Percentiles rank a stretch among this genome's conserved stretches.
These are phyloP conservation scores for Gobius niger DNA, from an alignment of 2,113 vertebrate species.

Conservation along the genomic window DNA sequence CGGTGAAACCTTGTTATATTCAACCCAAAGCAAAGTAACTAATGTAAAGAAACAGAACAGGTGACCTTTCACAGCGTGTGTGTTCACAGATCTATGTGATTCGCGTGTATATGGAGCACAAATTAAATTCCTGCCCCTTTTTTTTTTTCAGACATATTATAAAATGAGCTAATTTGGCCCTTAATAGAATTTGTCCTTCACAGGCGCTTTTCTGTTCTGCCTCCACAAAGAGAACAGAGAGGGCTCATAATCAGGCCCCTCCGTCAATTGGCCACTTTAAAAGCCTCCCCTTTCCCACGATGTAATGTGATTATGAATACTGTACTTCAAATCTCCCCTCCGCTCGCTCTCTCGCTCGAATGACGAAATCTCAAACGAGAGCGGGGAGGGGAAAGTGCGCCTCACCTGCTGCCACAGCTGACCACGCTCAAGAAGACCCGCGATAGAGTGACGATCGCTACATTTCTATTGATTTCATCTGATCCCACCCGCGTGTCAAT, in stretches of 20 bases:
- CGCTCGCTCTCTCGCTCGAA: slow-evolving; percentile 56
- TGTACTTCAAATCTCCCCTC: slow-evolving; percentile 78
- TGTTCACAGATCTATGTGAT: slow-evolving; percentile 10
- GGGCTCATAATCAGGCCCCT: slow-evolving; percentile 75
- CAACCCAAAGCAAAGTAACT: neutral
- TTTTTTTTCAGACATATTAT: slow-evolving; percentile 79
- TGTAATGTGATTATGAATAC: slow-evolving; percentile 82
- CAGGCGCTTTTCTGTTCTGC: slow-evolving; percentile 59
- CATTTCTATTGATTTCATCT: slow-evolving; percentile 68
- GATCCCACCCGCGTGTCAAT: slow-evolving; percentile 62
- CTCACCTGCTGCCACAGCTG: slow-evolving; percentile 66
- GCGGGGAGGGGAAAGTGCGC: slow-evolving; percentile 10
- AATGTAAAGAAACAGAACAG: neutral
- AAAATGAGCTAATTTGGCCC: slow-evolving; percentile 76
- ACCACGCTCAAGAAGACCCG: slow-evolving; percentile 60
- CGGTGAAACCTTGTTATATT: neutral
- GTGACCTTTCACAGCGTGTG: slow-evolving; percentile 8
- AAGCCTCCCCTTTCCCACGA: slow-evolving; percentile 69
- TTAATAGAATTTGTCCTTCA: slow-evolving; percentile 84
- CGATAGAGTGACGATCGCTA: slow-evolving; percentile 48
- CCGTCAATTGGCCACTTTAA: slow-evolving; percentile 81
- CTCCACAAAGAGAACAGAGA: slow-evolving; percentile 67
- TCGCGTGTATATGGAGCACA: slow-evolving; percentile 41
- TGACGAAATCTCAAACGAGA: slow-evolving; percentile 51
- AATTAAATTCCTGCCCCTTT: slow-evolving; percentile 78